Conservation (phyloP, 2,797 vertebrate genomes). For the Hirundo rustica region DNA sequence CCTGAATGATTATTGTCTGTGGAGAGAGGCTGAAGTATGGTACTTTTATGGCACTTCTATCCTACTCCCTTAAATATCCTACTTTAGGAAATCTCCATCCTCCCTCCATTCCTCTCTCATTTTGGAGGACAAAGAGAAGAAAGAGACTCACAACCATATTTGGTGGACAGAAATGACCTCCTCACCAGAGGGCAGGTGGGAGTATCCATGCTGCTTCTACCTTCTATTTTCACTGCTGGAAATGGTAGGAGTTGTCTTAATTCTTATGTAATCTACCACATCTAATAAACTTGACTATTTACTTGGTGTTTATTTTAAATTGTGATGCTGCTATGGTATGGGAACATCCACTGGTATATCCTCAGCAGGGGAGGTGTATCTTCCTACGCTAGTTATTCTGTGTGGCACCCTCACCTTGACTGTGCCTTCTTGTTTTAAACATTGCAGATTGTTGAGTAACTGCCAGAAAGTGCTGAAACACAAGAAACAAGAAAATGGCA, state of each 20-base stretch:
- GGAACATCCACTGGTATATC: neutral
- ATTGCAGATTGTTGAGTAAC: neutral
- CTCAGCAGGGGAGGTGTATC: neutral
- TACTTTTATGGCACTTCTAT: neutral
- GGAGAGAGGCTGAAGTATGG: neutral
- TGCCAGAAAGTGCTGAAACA: neutral
- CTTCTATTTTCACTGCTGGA: neutral
- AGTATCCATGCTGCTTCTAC: neutral
- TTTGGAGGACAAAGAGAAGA: neutral
- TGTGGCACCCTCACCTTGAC: neutral
- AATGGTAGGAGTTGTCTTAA: neutral
- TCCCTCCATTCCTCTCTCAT: neutral
- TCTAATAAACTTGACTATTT: neutral
- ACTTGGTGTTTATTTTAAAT: neutral
- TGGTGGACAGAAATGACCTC: neutral
- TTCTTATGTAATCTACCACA: neutral
- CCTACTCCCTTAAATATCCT: neutral
- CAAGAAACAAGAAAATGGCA: neutral
- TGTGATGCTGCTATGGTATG: neutral
- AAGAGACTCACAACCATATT: neutral
- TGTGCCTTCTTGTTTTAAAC: neutral
- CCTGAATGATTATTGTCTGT: neutral
- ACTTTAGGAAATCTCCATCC: neutral
- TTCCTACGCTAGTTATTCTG: neutral
- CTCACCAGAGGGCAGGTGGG: neutral